Evolutionary conservation across 2,797 vertebrate genomes (phyloP).

Genomic region (Paguma larvata): DNA sequence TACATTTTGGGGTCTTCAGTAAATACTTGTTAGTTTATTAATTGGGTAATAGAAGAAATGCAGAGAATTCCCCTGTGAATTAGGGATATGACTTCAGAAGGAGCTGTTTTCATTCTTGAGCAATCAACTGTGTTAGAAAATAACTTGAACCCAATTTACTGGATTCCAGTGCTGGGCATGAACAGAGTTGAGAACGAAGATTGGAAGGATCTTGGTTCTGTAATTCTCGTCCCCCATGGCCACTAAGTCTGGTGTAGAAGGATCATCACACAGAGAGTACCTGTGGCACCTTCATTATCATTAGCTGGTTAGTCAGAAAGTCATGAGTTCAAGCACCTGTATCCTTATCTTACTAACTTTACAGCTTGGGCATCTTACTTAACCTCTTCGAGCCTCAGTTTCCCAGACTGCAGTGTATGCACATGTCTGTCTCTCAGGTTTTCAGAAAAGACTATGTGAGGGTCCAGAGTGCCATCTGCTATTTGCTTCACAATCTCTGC

Average conservation of each 20-base stretch:
- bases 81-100: background rate
- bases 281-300: background rate
- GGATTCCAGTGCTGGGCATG: background rate
- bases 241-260: background rate
- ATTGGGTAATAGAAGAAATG: background rate
- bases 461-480: background rate
- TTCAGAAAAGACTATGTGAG: background rate
- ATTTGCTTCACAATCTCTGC: background rate
- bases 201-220: background rate
- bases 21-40: constrained; percentile 21
- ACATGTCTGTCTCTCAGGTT: background rate
- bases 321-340: background rate
- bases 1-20: background rate
- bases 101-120: constrained; percentile 38
- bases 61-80: background rate
- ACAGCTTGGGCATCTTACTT: background rate
- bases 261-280: background rate
- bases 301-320: background rate
- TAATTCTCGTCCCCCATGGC: background rate
- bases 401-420: background rate
- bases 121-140: constrained; percentile 17
- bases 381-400: background rate
- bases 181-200: background rate
- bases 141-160: background rate
- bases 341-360: background rate